Conservation (phyloP, 2,888 invertebrate species). For the Caprella mutica region DNA sequence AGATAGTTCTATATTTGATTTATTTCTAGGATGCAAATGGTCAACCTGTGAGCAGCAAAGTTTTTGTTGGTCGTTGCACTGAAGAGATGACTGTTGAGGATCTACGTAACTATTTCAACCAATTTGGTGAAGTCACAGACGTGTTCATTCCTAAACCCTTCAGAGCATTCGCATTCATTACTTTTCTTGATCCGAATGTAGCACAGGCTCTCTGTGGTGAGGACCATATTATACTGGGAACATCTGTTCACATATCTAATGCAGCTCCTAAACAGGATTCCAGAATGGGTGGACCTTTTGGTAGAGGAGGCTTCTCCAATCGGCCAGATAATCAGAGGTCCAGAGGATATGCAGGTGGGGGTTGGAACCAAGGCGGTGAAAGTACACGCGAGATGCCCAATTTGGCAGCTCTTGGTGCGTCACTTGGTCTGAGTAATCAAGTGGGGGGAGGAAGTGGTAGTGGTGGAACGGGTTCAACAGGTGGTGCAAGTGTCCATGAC, state of each 20-base stretch:
- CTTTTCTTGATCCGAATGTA: constrained; percentile 81
- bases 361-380: constrained; percentile 35
- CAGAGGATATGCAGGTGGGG: constrained; percentile 40
- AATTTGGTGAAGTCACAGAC: constrained; percentile 86
- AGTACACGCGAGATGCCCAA: constrained; percentile 37
- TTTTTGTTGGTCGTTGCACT: constrained; percentile 87
- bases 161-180: constrained; percentile 83
- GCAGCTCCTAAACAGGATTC: constrained; percentile 68
- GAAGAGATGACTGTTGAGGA: constrained; percentile 86
- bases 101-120: constrained; percentile 76
- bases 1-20: too few relatives aligned
- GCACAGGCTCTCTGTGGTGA: constrained; percentile 83
- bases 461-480: constrained; percentile 39
- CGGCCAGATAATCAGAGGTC: constrained; percentile 48
- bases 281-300: constrained; percentile 33
- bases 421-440: constrained; percentile 36
- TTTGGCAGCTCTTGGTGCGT: constrained; percentile 39
- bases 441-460: constrained; percentile 35
- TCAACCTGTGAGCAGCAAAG: constrained; percentile 77
- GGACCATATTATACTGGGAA: constrained; percentile 86
- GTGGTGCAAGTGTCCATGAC: constrained; percentile 66
- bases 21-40: constrained; percentile 57
- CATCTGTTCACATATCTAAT: constrained; percentile 75
- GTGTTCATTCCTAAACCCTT: constrained; percentile 94
- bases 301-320: constrained; percentile 43